Evolutionary conservation across 2,797 vertebrate genomes (phyloP).

Genomic region (Falco novaeseelandiae): DNA sequence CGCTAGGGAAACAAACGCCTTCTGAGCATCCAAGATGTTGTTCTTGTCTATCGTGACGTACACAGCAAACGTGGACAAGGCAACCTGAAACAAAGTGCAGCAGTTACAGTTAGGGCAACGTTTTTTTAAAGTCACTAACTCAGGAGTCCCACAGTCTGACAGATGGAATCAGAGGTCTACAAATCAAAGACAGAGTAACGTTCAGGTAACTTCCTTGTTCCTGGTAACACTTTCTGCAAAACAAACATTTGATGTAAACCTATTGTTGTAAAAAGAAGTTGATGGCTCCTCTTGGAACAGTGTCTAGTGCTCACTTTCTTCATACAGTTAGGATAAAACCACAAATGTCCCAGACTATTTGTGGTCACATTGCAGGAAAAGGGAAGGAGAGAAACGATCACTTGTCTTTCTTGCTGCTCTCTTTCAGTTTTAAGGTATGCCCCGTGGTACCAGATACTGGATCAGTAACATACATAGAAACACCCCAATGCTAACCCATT

Average conservation of each 20-base stretch:
- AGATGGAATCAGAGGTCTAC: neutral
- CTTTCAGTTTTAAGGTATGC: neutral
- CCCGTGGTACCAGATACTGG: neutral
- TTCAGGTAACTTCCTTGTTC: neutral
- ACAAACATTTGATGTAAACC: neutral
- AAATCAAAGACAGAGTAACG: neutral
- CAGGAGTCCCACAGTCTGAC: neutral
- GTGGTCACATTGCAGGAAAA: neutral
- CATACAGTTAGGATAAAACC: neutral
- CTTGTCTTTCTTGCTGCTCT: neutral
- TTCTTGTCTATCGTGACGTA: slow-evolving; percentile 84
- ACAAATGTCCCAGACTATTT: neutral
- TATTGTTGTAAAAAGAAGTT: neutral
- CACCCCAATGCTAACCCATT: neutral
- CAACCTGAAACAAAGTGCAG: slow-evolving; percentile 82
- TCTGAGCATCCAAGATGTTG: slow-evolving; percentile 91
- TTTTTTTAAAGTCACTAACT: neutral
- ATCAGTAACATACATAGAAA: neutral
- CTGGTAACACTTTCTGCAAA: neutral
- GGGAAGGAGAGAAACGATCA: neutral
- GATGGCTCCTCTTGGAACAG: neutral
- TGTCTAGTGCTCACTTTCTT: neutral
- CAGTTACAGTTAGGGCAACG: neutral
- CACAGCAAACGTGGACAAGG: slow-evolving; percentile 91
- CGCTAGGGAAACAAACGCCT: slow-evolving; percentile 93